Conservation (phyloP, 2,888 invertebrate genomes). For the Drosophila parthenogenetica region DNA sequence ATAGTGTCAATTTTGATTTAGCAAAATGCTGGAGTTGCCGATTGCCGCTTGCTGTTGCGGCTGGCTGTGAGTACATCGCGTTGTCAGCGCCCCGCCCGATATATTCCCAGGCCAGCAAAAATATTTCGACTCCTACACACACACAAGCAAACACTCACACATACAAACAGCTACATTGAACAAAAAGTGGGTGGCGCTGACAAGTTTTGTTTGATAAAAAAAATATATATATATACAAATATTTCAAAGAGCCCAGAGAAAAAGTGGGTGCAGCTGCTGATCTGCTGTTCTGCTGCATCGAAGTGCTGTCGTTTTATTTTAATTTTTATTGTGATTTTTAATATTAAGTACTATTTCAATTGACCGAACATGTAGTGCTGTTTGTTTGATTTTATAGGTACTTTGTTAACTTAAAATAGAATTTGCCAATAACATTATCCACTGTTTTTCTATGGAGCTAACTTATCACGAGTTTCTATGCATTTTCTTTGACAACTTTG, state of each 20-base stretch:
- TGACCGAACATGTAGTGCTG: slow-evolving; percentile 42
- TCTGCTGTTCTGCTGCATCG: slow-evolving; percentile 23
- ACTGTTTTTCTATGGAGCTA: too few species aligned
- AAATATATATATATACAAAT: slow-evolving; percentile 27
- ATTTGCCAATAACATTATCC: too few species aligned
- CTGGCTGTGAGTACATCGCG: slow-evolving; percentile 33
- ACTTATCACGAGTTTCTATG: not conserved
- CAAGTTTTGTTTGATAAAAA: slow-evolving; percentile 50
- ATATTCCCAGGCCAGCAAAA: slow-evolving; percentile 44
- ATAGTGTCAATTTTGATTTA: slow-evolving; percentile 79
- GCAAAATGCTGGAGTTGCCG: slow-evolving; percentile 67
- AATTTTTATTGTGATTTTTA: slow-evolving; percentile 34
- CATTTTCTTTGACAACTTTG: not conserved
- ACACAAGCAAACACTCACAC: slow-evolving; percentile 21
- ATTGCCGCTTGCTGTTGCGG: slow-evolving; percentile 32
- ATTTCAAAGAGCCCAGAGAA: slow-evolving; percentile 46
- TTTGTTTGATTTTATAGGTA: slow-evolving; percentile 11
- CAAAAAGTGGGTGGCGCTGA: slow-evolving; percentile 77
- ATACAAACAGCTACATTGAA: slow-evolving; percentile 28
- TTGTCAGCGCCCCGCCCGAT: slow-evolving; percentile 69
- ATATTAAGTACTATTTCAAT: slow-evolving; percentile 18
- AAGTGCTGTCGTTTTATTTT: slow-evolving; percentile 17
- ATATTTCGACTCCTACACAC: slow-evolving; percentile 40
- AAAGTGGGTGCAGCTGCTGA: slow-evolving; percentile 72
- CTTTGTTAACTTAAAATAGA: too few species aligned